Base-by-base conservation (phyloP, 1,140 invertebrate species). In the Drosophila ficusphila region DNA sequence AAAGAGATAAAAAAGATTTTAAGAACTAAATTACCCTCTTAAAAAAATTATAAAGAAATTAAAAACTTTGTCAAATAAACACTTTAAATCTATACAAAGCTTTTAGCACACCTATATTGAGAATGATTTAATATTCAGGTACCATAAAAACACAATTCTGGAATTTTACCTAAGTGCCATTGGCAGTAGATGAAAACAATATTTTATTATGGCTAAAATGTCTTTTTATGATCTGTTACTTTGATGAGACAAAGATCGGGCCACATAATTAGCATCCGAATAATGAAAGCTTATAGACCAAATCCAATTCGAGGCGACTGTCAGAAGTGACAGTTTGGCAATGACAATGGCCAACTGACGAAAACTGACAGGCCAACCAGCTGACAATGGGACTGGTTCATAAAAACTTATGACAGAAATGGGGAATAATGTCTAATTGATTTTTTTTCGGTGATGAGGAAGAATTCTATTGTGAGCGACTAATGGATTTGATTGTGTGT, bases 401-500 rank as follows among this genome's bases (percentile, higher is more conserved):
- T 86, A 85, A 71, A 72, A 74, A 60, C 76, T 73, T 85, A 88
- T 88, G 81, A 86, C 82, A 88, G 68, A 77, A 76, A 58, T 73
- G 49, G 58, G 61, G 73, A 77, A 82, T 74, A 74, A 56, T 83
- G 61, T 88, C 68, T 86, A 86, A 86, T 86, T 86, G 81, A 86
- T 76, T 85, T 86, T 86, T 57, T 44, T 52, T 71, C 11, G 46
- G 38, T 33, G 46, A 25, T 39, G 41, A 41, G 18, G 38, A 48
- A 60, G 57, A 79, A 62, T 68, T 57, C 47, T 54, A 73, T 81
- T 88, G 77, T 86, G 38, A 14, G 33, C 25, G 27, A 21, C 82
- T 86, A 86, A 86, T 86, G 81, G 81, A 86, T 81, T 81, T 86
- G 81, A 86, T 86, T 86, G 81, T 86, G 82, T 86, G 81, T 88